A percentile compares a stretch with the other conserved stretches of the same genome.
Evolutionary conservation across 2,113 vertebrate genomes (phyloP).

Genomic region (Andinoacara biseriatus): DNA sequence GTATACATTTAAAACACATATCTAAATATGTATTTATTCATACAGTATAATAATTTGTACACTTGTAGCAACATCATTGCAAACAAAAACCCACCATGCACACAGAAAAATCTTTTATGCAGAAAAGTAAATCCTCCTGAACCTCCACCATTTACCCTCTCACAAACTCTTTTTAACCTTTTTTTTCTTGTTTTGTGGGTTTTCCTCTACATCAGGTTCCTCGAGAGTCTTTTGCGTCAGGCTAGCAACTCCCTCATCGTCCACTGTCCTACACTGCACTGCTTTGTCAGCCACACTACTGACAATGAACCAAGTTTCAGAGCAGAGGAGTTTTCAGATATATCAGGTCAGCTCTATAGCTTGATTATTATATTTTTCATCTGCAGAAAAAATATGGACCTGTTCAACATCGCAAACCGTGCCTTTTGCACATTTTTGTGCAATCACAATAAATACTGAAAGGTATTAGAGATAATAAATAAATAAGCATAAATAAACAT

Average conservation of each 20-base stretch:
- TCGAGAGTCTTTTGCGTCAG: constrained; percentile 90
- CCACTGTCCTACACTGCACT: constrained; percentile 86
- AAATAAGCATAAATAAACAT: not conserved
- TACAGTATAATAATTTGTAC: not conserved
- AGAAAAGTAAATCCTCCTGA: not conserved
- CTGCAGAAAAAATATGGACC: not conserved
- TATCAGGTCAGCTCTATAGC: constrained; percentile 65
- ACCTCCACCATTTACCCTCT: not conserved
- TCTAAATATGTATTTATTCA: not conserved
- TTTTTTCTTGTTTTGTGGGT: not conserved
- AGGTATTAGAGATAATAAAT: not conserved
- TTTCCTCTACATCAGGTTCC: constrained; percentile 80
- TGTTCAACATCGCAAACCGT: not conserved
- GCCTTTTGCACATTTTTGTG: not conserved
- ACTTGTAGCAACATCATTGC: not conserved
- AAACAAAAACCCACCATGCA: not conserved
- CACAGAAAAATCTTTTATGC: not conserved
- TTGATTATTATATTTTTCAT: not conserved
- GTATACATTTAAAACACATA: not conserved
- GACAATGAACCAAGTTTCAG: constrained; percentile 83
- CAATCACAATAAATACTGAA: not conserved
- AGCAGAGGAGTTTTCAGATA: constrained; percentile 90
- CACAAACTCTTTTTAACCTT: not conserved
- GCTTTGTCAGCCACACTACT: constrained; percentile 83
- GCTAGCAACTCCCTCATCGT: constrained; percentile 86